Evolutionary conservation across 2,113 vertebrate species (phyloP).

Genomic region (Colinus virginianus): DNA sequence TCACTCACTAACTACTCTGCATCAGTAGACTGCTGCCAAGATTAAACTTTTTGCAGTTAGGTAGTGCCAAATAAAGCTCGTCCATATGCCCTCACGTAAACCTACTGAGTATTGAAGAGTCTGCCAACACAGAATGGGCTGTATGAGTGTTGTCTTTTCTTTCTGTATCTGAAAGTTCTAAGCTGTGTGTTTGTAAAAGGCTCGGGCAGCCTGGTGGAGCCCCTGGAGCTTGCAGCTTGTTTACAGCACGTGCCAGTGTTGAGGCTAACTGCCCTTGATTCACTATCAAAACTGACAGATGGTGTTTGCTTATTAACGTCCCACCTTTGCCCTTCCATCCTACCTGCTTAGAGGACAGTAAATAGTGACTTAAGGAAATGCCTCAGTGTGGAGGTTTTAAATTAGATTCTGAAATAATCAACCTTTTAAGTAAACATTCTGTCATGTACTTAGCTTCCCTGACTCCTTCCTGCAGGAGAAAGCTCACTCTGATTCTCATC

Average conservation of each 20-base stretch:
- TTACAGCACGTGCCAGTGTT: not conserved
- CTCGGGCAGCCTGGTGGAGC: not conserved
- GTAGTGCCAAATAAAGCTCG: not conserved
- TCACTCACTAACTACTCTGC: not conserved
- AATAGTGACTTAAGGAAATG: not conserved
- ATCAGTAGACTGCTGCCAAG: not conserved
- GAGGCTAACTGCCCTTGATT: not conserved
- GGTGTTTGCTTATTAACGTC: not conserved
- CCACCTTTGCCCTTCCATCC: not conserved
- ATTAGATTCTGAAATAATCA: slow-evolving; percentile 2
- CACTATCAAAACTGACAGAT: not conserved
- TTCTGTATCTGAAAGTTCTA: not conserved
- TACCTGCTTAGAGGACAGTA: not conserved
- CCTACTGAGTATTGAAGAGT: not conserved
- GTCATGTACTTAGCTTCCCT: not conserved
- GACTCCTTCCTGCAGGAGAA: not conserved
- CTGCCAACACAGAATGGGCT: not conserved
- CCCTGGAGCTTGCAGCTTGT: not conserved
- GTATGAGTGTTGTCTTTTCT: not conserved
- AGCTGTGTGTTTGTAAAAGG: not conserved
- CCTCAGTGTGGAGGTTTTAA: not conserved
- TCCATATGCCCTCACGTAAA: not conserved
- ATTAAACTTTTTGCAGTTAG: not conserved
- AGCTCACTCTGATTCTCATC: not conserved
- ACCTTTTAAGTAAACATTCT: not conserved